A percentile compares a stretch with the other conserved stretches of the same genome.
phyloP scores from a whole-genome alignment of 2,113 vertebrate genomes.

The Steatornis caripensis region DNA sequence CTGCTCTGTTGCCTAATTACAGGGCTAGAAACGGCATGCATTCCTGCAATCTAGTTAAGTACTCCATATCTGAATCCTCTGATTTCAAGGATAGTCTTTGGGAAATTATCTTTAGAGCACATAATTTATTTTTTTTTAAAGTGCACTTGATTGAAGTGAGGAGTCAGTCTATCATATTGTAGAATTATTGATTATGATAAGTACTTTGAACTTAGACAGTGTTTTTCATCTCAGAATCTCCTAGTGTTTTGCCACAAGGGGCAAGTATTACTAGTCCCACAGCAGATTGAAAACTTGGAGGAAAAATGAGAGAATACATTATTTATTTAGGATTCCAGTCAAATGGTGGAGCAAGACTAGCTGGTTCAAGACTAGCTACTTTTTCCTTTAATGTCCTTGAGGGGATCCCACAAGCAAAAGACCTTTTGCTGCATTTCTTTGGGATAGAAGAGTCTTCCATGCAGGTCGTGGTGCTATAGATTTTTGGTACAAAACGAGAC shows the following conservation, averaged over 20 bases:
- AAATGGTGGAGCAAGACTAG: neutral
- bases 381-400: neutral
- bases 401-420: neutral
- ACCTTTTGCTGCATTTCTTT: neutral
- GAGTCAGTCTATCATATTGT: neutral
- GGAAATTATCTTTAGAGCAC: constrained; percentile 11
- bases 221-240: neutral
- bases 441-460: neutral
- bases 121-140: neutral
- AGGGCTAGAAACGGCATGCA: constrained; percentile 23
- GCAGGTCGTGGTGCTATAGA: neutral
- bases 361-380: neutral
- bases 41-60: constrained; percentile 29
- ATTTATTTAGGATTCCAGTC: neutral
- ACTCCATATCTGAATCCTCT: neutral
- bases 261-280: neutral
- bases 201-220: neutral
- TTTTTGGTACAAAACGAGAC: neutral
- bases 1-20: constrained; percentile 51
- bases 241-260: neutral
- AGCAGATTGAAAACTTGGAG: neutral
- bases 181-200: constrained; percentile 24
- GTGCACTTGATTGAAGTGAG: neutral
- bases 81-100: constrained; percentile 26
- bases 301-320: neutral